phyloP scores from a whole-genome alignment of 1,140 invertebrate species.

The Brachionus angularis region DNA sequence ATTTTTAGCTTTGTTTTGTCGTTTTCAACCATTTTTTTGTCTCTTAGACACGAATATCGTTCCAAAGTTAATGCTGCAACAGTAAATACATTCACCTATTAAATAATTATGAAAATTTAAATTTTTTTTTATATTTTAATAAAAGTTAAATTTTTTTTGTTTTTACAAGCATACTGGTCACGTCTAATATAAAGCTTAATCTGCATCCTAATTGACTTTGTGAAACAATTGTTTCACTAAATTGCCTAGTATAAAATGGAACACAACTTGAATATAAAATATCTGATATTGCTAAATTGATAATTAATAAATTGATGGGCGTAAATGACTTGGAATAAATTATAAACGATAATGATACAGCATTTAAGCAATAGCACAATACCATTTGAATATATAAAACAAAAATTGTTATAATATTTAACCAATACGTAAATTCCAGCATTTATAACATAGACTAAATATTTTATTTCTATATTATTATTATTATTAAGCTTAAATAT shows the following conservation, averaged over 20 bases:
- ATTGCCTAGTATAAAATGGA: constrained; percentile 35
- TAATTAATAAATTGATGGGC: constrained; percentile 31
- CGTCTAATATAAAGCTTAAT: constrained; percentile 27
- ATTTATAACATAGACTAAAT: too few species aligned
- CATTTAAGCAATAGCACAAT: constrained; percentile 14
- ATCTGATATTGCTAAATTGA: constrained; percentile 36
- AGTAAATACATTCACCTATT: constrained; percentile 42
- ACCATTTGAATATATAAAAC: constrained; percentile 26
- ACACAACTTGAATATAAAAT: constrained; percentile 38
- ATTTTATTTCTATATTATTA: too few species aligned
- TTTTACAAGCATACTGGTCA: constrained; percentile 36
- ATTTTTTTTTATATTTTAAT: too few species aligned
- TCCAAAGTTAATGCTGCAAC: constrained; percentile 16
- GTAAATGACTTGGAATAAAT: not conserved
- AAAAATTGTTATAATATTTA: constrained; percentile 16
- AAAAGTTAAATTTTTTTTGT: too few species aligned
- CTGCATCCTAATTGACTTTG: constrained; percentile 17
- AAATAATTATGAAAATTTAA: not conserved
- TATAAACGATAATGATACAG: constrained; percentile 21
- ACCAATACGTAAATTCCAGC: not conserved
- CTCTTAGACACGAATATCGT: constrained; percentile 28
- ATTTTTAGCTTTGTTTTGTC: constrained; percentile 2
- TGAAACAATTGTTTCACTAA: not conserved
- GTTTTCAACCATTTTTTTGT: constrained; percentile 38
- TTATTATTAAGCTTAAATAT: too few species aligned